These are phyloP conservation scores for Diuraphis noxia DNA, from an alignment of 1,140 invertebrate species.

Conservation along the genomic window DNA sequence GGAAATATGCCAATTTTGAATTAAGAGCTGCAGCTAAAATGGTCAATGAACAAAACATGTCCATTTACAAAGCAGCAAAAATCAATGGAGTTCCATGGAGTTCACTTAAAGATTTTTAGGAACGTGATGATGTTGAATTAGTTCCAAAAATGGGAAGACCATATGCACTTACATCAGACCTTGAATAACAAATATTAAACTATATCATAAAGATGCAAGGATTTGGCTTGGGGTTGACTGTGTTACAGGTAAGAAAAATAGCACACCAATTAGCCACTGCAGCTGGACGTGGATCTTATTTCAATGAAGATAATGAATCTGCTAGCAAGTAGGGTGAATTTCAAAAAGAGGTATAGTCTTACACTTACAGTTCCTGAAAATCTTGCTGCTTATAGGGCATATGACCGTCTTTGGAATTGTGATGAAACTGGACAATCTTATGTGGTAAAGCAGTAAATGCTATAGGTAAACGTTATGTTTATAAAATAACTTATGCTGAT, in stretches of 20 bases:
- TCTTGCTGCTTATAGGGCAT: neutral
- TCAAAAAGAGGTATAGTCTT: neutral
- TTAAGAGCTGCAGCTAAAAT: neutral
- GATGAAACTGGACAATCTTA: neutral
- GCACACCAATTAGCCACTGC: neutral
- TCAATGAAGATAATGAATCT: neutral
- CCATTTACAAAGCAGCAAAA: neutral
- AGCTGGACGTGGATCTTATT: neutral
- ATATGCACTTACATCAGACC: neutral
- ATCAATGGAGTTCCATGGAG: neutral
- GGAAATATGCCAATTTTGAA: neutral
- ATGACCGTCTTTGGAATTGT: conserved; percentile 25
- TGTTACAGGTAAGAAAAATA: neutral
- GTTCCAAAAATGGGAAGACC: neutral
- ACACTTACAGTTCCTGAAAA: neutral
- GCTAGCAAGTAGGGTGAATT: neutral
- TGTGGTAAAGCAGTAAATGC: conserved; percentile 1
- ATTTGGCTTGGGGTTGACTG: neutral
- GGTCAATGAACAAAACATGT: neutral
- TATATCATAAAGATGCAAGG: neutral
- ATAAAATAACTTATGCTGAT: conserved; percentile 24
- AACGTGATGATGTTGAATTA: neutral
- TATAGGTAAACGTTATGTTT: neutral
- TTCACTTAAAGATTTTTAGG: neutral
- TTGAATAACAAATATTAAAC: neutral